Conservation (phyloP, 2,888 invertebrate genomes). For the Salticus scenicus region DNA sequence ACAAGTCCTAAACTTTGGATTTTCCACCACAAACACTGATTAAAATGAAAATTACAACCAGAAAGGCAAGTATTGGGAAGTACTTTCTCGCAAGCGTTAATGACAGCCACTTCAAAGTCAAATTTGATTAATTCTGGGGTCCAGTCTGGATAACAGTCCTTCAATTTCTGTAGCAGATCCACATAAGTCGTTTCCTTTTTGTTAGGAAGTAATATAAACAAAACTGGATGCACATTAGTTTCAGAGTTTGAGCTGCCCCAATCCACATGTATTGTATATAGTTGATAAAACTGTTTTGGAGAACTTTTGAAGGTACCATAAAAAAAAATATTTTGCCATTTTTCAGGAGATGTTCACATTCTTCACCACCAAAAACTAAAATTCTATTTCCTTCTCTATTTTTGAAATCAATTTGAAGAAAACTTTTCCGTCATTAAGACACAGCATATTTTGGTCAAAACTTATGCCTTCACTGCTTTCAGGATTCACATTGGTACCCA, state of each 20-base stretch:
- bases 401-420: too few relatives aligned
- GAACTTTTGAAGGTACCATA: conserved; percentile 22
- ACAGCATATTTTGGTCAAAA: background rate
- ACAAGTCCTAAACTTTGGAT: background rate
- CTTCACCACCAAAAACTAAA: background rate
- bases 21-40: conserved; percentile 13
- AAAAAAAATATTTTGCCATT: background rate
- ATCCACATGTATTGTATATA: conserved; percentile 6
- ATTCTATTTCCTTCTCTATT: background rate
- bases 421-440: background rate
- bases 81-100: background rate
- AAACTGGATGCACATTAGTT: background rate
- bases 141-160: background rate
- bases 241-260: background rate
- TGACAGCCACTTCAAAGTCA: background rate
- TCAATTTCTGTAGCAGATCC: background rate
- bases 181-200: background rate
- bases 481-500: background rate
- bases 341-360: background rate
- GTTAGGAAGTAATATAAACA: background rate
- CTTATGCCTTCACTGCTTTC: too few relatives aligned
- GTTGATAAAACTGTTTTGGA: background rate
- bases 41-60: conserved; percentile 25
- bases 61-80: too few relatives aligned
- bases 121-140: background rate